Percentiles rank a stretch among this genome's conserved stretches.
Evolutionary conservation across 1,140 invertebrate species (phyloP).

Genomic region (Colletes latitarsis): DNA sequence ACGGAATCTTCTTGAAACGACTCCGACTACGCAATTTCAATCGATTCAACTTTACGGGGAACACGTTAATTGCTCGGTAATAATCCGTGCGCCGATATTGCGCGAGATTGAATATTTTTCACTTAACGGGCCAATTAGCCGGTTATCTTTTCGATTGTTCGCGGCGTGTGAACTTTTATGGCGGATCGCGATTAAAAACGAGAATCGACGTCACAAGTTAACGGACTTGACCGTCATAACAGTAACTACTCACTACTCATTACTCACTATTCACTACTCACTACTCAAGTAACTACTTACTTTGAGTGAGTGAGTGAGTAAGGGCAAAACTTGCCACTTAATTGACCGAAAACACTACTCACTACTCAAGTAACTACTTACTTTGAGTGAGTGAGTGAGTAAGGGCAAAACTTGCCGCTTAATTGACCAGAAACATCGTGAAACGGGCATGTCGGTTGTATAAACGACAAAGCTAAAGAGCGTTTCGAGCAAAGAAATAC

Average conservation of each 20-base stretch:
- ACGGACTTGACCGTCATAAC: not conserved
- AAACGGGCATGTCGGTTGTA: not conserved
- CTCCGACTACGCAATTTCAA: no score
- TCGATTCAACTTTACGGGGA: no score
- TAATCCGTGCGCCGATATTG: no score
- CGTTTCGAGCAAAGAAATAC: not conserved
- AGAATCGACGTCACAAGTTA: constrained; percentile 15
- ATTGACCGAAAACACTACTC: no score
- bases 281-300: no score
- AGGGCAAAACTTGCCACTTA: constrained; percentile 6
- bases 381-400: not conserved
- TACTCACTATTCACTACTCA: no score
- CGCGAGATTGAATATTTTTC: not conserved
- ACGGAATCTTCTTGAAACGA: no score
- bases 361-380: no score
- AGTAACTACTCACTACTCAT: no score
- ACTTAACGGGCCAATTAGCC: constrained; percentile 12
- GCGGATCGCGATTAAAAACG: constrained; percentile 1
- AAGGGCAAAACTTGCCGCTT: not conserved
- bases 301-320: not conserved
- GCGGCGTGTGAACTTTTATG: not conserved
- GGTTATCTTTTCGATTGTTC: constrained; percentile 7
- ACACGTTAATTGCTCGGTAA: no score
- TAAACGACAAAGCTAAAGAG: not conserved
- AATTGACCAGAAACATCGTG: constrained; percentile 6